A percentile compares a stretch with the other conserved stretches of the same genome.
Evolutionary conservation across 2,888 invertebrate genomes (phyloP).

Genomic region (Apotomis capreana): DNA sequence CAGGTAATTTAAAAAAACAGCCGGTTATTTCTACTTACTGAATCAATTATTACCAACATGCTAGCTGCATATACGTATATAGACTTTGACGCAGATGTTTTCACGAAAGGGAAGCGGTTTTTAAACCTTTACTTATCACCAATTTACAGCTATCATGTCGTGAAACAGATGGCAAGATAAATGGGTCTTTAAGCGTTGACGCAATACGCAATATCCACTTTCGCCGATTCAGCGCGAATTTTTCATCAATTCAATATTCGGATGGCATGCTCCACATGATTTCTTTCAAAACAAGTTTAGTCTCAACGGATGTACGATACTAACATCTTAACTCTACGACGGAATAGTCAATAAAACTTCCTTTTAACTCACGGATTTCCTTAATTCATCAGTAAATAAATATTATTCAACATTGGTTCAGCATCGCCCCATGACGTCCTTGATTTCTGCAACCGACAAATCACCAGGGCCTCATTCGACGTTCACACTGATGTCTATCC

Average conservation of each 20-base stretch:
- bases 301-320: constrained; percentile 1
- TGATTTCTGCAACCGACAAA: constrained; percentile 21
- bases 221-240: constrained; percentile 49
- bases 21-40: too few relatives aligned
- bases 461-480: neutral
- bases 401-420: constrained; percentile 7
- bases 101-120: too few relatives aligned
- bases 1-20: too few relatives aligned
- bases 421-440: constrained; percentile 6
- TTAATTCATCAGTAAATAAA: constrained; percentile 13
- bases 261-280: neutral
- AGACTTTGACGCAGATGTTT: too few relatives aligned
- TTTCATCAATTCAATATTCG: neutral
- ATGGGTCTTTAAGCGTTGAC: neutral
- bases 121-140: too few relatives aligned
- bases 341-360: constrained; percentile 2
- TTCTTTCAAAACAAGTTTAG: constrained; percentile 10
- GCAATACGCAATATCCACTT: constrained; percentile 46
- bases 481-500: too few relatives aligned
- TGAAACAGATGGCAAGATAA: too few relatives aligned
- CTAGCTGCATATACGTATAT: too few relatives aligned
- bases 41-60: too few relatives aligned
- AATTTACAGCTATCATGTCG: too few relatives aligned
- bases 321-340: neutral
- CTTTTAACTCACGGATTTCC: constrained; percentile 15